Evolutionary conservation across 2,888 invertebrate genomes (phyloP).

Genomic region (Gymnocheta viridis): DNA sequence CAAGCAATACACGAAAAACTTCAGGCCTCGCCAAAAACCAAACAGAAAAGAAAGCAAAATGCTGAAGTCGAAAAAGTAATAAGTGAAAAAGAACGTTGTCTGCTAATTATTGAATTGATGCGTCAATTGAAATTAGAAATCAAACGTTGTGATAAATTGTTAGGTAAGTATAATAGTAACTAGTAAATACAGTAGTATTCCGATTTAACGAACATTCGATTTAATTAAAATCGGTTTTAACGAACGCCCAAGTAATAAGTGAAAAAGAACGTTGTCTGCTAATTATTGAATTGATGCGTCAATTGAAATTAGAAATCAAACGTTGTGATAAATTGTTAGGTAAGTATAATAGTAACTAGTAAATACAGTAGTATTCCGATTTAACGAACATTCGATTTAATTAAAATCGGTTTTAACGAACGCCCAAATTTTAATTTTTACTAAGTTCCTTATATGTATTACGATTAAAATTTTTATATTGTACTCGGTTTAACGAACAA

Average conservation of each 20-base stretch:
- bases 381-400: too few relatives aligned
- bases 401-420: too few relatives aligned
- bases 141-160: constrained; percentile 78
- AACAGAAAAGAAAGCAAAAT: constrained; percentile 73
- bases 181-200: neutral
- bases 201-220: too few relatives aligned
- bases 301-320: constrained; percentile 79
- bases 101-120: constrained; percentile 79
- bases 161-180: constrained; percentile 75
- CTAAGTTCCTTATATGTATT: too few relatives aligned
- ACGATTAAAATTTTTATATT: too few relatives aligned
- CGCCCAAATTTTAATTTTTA: too few relatives aligned
- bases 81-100: constrained; percentile 80
- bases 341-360: constrained; percentile 71
- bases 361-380: neutral
- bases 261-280: constrained; percentile 80
- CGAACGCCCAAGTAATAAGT: constrained; percentile 76
- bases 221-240: too few relatives aligned
- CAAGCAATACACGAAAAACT: constrained; percentile 80
- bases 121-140: constrained; percentile 80
- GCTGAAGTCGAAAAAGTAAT: constrained; percentile 73
- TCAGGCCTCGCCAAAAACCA: constrained; percentile 77
- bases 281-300: constrained; percentile 79
- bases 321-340: constrained; percentile 79
- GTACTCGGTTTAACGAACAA: too few relatives aligned